Conservation (phyloP, 2,113 vertebrate genomes). For the Dasyurus viverrinus region DNA sequence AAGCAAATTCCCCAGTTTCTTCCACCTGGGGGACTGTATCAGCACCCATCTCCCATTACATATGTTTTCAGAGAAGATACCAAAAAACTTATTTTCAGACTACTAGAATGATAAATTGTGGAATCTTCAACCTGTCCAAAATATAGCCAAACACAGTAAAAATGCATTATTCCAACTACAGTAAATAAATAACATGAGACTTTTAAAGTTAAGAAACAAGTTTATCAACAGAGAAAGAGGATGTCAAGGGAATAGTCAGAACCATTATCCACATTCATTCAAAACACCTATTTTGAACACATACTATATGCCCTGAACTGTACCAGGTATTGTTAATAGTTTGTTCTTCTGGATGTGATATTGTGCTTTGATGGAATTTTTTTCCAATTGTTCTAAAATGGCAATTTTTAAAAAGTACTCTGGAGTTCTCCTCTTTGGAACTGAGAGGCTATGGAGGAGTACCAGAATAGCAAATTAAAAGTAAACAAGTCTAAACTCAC, state of each 20-base stretch:
- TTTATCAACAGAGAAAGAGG: constrained; percentile 13
- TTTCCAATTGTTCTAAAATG: background rate
- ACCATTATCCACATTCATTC: constrained; percentile 12
- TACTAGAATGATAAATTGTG: background rate
- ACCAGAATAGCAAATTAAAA: constrained; percentile 39
- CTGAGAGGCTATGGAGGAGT: background rate
- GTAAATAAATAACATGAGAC: constrained; percentile 18
- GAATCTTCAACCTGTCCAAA: background rate
- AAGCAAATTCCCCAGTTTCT: background rate
- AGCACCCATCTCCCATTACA: background rate
- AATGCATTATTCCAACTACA: background rate
- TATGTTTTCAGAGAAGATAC: background rate
- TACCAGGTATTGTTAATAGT: background rate
- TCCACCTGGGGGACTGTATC: background rate
- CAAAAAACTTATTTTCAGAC: background rate
- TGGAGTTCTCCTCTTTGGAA: background rate
- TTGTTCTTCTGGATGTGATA: background rate
- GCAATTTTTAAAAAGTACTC: background rate
- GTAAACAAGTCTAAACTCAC: constrained; percentile 30
- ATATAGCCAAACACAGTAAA: constrained; percentile 27
- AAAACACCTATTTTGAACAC: constrained; percentile 2
- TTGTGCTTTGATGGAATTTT: background rate
- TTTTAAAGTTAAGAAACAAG: constrained; percentile 15
- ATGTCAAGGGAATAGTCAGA: constrained; percentile 17
- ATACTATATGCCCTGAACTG: background rate